A percentile compares a stretch with the other conserved stretches of the same genome.
phyloP scores from a whole-genome alignment of 2,888 invertebrate species.

The Baccha elongata region DNA sequence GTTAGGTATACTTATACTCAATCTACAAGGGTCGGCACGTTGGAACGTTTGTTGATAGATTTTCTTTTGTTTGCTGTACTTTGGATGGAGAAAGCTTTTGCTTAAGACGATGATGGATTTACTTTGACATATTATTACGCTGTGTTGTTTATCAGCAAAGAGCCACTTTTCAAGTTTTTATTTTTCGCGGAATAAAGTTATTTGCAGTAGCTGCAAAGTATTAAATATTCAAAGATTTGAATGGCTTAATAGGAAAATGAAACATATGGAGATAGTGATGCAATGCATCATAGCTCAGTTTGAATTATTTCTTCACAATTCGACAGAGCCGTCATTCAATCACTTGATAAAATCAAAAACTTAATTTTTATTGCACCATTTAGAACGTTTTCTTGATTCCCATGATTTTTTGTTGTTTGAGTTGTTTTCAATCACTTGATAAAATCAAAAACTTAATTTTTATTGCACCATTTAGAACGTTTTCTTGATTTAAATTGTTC shows the following conservation, averaged over 20 bases:
- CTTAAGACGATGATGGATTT: constrained; percentile 53
- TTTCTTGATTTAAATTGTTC: too few species aligned
- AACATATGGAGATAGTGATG: too few species aligned
- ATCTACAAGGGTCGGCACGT: background rate
- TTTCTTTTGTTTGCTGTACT: background rate
- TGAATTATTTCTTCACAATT: too few species aligned
- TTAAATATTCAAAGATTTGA: background rate
- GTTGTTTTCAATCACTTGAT: too few species aligned
- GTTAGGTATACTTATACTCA: background rate
- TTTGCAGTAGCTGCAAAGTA: constrained; percentile 7
- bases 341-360: too few species aligned
- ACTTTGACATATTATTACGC: constrained; percentile 52
- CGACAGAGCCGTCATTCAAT: too few species aligned
- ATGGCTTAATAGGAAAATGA: background rate
- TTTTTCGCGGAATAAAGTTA: background rate
- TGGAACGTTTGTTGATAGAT: constrained; percentile 9
- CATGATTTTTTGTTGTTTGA: too few species aligned
- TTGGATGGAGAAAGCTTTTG: constrained; percentile 20
- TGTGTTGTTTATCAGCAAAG: constrained; percentile 58
- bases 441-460: too few species aligned
- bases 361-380: too few species aligned
- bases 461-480: too few species aligned
- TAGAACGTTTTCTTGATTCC: too few species aligned
- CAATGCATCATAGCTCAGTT: too few species aligned
- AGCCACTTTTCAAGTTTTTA: constrained; percentile 16